These are phyloP conservation scores for Hydrotaea diabolus DNA, from an alignment of 2,888 invertebrate genomes.

Conservation along the genomic window DNA sequence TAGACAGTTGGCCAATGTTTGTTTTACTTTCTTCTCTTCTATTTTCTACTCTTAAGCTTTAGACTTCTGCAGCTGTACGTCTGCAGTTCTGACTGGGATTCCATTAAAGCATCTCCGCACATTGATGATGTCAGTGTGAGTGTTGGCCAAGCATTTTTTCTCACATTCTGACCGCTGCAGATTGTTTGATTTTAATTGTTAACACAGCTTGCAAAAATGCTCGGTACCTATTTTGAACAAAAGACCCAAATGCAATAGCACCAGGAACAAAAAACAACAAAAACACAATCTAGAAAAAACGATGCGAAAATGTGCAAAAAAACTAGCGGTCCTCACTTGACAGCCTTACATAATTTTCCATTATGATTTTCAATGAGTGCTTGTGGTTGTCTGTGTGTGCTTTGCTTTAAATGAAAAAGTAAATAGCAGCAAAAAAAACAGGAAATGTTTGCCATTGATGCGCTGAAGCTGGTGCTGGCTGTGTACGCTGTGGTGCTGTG, in stretches of 20 bases:
- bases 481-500: too few species aligned
- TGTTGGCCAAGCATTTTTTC: conserved; percentile 44
- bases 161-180: conserved; percentile 44
- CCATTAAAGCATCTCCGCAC: conserved; percentile 1
- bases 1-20: conserved; percentile 1
- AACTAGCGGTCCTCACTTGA: conserved; percentile 49
- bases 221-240: neutral
- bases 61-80: conserved; percentile 48
- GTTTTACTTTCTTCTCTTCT: neutral
- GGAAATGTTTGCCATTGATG: conserved; percentile 51
- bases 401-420: conserved; percentile 23
- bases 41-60: too few species aligned
- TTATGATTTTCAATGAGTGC: conserved; percentile 38
- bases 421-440: conserved; percentile 27
- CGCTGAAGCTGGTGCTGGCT: too few species aligned
- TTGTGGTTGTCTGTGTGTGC: neutral
- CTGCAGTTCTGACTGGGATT: neutral
- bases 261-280: too few species aligned
- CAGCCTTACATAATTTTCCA: conserved; percentile 64
- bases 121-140: neutral
- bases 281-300: conserved; percentile 1
- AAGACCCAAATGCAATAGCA: neutral
- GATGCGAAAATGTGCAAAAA: neutral
- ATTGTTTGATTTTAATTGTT: conserved; percentile 63
- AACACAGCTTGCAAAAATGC: conserved; percentile 58